Percentiles rank a stretch among this genome's conserved stretches.
phyloP scores from a whole-genome alignment of 2,113 vertebrate species.

The Dasyprocta punctata region DNA sequence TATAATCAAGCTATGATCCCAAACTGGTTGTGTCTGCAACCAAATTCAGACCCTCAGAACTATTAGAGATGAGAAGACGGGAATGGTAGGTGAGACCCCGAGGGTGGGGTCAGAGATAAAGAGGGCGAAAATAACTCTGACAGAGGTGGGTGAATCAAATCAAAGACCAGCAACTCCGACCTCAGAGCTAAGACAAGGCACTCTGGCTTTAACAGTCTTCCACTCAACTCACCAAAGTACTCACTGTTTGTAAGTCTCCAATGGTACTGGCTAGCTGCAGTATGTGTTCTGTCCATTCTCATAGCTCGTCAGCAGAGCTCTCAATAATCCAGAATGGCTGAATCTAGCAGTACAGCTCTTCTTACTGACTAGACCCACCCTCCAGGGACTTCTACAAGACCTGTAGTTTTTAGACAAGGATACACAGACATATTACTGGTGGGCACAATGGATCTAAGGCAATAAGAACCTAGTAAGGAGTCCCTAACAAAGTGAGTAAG shows the following conservation, averaged over 20 bases:
- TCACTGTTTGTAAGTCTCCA: fast-evolving
- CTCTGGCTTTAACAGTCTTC: not conserved
- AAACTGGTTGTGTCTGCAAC: not conserved
- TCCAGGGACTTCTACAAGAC: not conserved
- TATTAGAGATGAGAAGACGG: not conserved
- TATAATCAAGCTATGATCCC: fast-evolving
- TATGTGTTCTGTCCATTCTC: not conserved
- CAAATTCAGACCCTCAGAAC: not conserved
- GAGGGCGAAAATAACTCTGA: not conserved
- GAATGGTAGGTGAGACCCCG: not conserved
- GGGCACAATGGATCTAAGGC: not conserved
- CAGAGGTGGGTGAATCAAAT: not conserved
- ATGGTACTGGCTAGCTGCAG: fast-evolving
- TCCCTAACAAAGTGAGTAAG: not conserved
- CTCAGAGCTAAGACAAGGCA: not conserved
- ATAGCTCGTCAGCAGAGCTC: not conserved
- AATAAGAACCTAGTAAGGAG: not conserved
- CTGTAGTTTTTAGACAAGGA: not conserved
- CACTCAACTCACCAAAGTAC: fast-evolving
- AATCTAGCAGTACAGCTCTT: not conserved
- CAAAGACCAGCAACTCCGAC: not conserved
- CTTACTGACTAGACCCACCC: not conserved
- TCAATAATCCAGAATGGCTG: not conserved
- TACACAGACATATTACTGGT: not conserved
- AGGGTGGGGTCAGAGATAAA: too few species aligned